Evolutionary conservation across 2,113 vertebrate genomes (phyloP).

Genomic region (Gymnarchus niloticus): DNA sequence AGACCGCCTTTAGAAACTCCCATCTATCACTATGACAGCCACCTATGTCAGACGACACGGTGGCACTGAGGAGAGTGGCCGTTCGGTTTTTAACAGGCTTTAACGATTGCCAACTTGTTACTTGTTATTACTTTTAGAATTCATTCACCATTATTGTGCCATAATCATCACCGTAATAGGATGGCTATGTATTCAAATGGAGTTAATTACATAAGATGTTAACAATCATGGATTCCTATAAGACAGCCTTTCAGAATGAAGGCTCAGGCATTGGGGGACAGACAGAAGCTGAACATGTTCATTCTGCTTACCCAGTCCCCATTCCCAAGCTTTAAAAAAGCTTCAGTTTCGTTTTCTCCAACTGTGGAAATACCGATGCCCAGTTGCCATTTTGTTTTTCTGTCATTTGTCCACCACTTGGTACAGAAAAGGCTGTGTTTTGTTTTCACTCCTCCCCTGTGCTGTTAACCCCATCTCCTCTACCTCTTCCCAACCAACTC

Average conservation of each 20-base stretch:
- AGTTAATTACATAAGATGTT: not conserved
- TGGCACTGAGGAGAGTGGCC: not conserved
- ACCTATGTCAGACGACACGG: not conserved
- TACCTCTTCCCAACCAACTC: too few relatives aligned
- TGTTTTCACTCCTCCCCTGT: not conserved
- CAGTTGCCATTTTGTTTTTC: not conserved
- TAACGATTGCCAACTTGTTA: not conserved
- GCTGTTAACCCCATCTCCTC: not conserved
- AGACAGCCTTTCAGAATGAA: not conserved
- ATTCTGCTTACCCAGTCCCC: not conserved
- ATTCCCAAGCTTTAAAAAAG: not conserved
- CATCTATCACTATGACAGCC: not conserved
- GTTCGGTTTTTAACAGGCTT: not conserved
- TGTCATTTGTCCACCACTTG: not conserved
- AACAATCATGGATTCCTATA: not conserved
- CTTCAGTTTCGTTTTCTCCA: not conserved
- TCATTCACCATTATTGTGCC: not conserved
- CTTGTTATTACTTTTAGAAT: not conserved
- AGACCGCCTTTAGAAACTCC: not conserved
- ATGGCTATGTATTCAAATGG: not conserved
- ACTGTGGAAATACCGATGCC: not conserved
- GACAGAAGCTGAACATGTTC: not conserved
- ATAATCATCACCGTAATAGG: conserved; percentile 1
- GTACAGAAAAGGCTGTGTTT: not conserved
- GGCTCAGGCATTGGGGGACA: not conserved